These are phyloP conservation scores for Cylloceria caligata DNA, from an alignment of 2,888 invertebrate genomes.

Conservation along the genomic window DNA sequence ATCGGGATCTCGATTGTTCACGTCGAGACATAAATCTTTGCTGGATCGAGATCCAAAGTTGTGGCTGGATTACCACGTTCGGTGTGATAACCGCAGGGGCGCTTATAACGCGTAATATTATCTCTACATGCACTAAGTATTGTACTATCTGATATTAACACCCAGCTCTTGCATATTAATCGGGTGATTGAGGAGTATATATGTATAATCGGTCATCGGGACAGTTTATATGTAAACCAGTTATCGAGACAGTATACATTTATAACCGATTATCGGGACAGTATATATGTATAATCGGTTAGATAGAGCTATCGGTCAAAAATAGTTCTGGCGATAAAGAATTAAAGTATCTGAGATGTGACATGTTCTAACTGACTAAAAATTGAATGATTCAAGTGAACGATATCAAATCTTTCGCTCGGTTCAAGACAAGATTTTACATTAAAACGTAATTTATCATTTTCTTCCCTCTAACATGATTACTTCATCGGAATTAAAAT, in stretches of 20 bases:
- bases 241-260: neutral
- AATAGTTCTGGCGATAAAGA: slow-evolving; percentile 15
- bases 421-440: no score
- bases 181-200: neutral
- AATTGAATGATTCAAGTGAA: no score
- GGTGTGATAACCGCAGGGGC: slow-evolving; percentile 49
- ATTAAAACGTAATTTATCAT: no score
- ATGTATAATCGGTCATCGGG: neutral
- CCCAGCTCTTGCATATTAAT: neutral
- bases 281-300: no score
- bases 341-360: neutral
- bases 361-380: no score
- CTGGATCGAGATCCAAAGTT: slow-evolving; percentile 56
- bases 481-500: no score
- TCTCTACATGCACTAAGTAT: slow-evolving; percentile 23
- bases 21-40: slow-evolving; percentile 63
- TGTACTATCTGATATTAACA: slow-evolving; percentile 34
- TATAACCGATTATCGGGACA: neutral
- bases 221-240: no score
- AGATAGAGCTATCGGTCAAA: slow-evolving; percentile 3
- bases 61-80: slow-evolving; percentile 51
- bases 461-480: no score
- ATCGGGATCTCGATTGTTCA: slow-evolving; percentile 64
- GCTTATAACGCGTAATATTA: slow-evolving; percentile 14
- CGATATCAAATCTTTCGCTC: no score